Evolutionary conservation across 1,140 invertebrate genomes (phyloP), one percentile per base, ranked within the genome.

Genomic region (Chironomus tepperi): DNA sequence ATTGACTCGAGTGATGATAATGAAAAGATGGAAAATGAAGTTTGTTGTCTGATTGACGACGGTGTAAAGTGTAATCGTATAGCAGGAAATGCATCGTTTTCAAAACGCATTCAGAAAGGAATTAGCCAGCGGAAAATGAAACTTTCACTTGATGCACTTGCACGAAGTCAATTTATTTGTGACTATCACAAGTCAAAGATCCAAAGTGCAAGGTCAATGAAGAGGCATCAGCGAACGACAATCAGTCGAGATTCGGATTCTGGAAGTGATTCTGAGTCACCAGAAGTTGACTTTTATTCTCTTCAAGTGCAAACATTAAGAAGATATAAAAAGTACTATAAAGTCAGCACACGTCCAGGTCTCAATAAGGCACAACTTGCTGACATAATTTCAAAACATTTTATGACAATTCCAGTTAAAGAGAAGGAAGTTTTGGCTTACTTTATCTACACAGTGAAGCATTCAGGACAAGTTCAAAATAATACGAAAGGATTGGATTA

Each of bases 361-460:
- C 83, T 97, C 73, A 98, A 97, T 81, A 98, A 98, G 84, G 91
- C 93, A 75, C 96, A 98, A 84, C 85, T 98, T 78, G 94, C 95
- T 74, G 97, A 98, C 87, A 95, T 98, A 88, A 92, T 91, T 89
- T 78, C 75, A 74, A 93, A 95, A 80, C 96, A 98, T 84, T 98
- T 98, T 83, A 94, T 94, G 81, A 91, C 93, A 73, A 94, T 98
- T 80, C 93, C 92, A 57, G 93, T 98, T 1, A 89, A 91, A 78
- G 96, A 98, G 82, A 98, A 97, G 81, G 96, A 98, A 83, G 92
- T 94, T 24, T 84, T 97, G 15, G 95, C 95, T n/a, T 96, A 92
- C 80, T 98, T 98, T 81, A 95, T 98, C 77, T 98, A 97, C 80
- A 97, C 93, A 83, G 93, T 98, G 0, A 98, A 98, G 65, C 47